Evolutionary conservation across 2,797 vertebrate species (phyloP).

Genomic region (Australoheros facetus): DNA sequence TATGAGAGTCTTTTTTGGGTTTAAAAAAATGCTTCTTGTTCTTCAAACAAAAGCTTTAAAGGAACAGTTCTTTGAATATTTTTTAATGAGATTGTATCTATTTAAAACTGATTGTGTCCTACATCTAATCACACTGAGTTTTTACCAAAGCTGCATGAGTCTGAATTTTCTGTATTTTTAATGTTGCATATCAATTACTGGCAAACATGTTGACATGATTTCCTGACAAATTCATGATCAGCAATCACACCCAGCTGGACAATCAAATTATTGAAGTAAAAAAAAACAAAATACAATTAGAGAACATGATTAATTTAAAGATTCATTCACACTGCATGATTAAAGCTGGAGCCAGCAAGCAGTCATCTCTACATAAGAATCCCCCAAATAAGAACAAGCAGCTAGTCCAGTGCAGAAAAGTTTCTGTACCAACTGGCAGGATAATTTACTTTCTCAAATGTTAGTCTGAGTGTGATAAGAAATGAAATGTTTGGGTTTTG

Average conservation of each 20-base stretch:
- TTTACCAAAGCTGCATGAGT: neutral
- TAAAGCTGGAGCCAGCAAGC: neutral
- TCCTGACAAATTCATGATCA: neutral
- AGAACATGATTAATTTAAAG: neutral
- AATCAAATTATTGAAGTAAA: neutral
- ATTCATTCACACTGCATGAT: neutral
- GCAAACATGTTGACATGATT: neutral
- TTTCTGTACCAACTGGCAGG: neutral
- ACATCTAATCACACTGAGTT: neutral
- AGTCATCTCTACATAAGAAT: neutral
- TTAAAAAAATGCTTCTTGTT: slow-evolving; percentile 24
- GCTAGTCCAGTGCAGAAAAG: neutral
- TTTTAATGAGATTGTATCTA: neutral
- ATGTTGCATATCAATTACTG: neutral
- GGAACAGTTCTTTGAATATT: neutral
- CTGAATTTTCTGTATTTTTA: neutral
- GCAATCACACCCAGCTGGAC: neutral
- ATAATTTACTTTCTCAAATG: too few species aligned
- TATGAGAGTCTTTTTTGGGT: slow-evolving; percentile 9
- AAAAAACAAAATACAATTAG: neutral
- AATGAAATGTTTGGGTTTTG: neutral
- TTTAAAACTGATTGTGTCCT: neutral
- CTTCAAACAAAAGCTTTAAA: slow-evolving; percentile 25
- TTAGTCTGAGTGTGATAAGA: neutral
- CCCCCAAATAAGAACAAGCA: neutral